Percentiles rank a stretch among this genome's conserved stretches.
Evolutionary conservation across 2,888 invertebrate species (phyloP).

Genomic region (Pterostichus madidus): DNA sequence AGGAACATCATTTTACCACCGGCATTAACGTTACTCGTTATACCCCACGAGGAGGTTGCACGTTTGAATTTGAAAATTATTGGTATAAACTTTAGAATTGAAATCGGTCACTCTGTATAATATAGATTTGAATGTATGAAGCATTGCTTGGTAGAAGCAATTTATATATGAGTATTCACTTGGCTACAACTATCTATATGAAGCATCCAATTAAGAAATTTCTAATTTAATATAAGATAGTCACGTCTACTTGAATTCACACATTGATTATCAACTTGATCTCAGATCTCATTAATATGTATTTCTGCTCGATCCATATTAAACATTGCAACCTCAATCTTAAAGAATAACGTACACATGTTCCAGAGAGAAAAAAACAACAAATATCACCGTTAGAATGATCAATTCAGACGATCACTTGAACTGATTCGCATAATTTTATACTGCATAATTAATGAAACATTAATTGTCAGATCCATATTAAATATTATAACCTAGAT

Average conservation of each 20-base stretch:
- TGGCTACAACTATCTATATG: not conserved
- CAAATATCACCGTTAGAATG: constrained; percentile 19
- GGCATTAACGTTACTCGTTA: too few species aligned
- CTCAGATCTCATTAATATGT: constrained; percentile 42
- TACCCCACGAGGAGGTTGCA: too few species aligned
- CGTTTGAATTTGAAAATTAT: too few species aligned
- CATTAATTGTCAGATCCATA: constrained; percentile 44
- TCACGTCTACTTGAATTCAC: constrained; percentile 25
- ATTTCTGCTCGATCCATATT: constrained; percentile 31
- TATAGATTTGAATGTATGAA: too few species aligned
- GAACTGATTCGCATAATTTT: constrained; percentile 31
- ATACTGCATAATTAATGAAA: constrained; percentile 40
- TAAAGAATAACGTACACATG: not conserved
- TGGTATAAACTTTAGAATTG: too few species aligned
- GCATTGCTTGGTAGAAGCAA: too few species aligned
- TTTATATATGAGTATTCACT: too few species aligned
- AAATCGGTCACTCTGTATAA: too few species aligned
- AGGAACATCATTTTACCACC: too few species aligned
- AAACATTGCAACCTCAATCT: constrained; percentile 27
- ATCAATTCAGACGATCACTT: constrained; percentile 19
- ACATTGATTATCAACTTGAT: constrained; percentile 26
- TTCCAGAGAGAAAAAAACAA: constrained; percentile 5
- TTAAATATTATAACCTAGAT: constrained; percentile 46
- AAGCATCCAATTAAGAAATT: constrained; percentile 40
- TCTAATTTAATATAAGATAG: constrained; percentile 29